Evolutionary conservation across 2,113 vertebrate species (phyloP), one percentile per base, ranked within the genome.

Genomic region (Rutilus rutilus): DNA sequence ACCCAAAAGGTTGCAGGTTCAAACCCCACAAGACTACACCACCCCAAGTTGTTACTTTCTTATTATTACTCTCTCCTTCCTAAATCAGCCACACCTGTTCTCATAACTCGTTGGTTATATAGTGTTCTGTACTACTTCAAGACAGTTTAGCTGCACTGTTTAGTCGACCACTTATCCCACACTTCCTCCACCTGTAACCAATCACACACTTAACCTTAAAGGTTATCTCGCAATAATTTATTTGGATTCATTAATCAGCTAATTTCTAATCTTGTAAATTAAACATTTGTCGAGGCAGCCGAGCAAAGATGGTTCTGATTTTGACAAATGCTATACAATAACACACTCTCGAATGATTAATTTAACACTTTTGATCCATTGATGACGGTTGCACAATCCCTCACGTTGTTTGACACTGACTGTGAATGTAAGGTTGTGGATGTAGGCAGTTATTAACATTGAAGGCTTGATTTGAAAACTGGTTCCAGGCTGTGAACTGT

Each of bases 381-480:
- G 78, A 42, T 79, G 12, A 42, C 12, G 27, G 10, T 78, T 74
- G 21, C 39, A n/a, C 17, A n/a, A 19, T n/a, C 8, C 59, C 39
- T 64, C n/a, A 27, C 9, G 6, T 80, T 64, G n/a, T 79, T 52
- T 78, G 54, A 45, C 33, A 62, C 65, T 39, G 15, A 27, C 62
- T 83, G 60, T 64, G 27, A 27, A 78, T 83, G 60, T 42, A 78
- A 73, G 39, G 69, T 17, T 45, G 65, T 45, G 30, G 65, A 74
- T 33, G 62, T 82, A 50, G 54, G 75, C 57, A 25, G 80, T 83
- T 71, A 79, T 88, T 79, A 86, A 78, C 81, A 47, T 57, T 79
- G 74, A 83, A 78, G 59, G 79, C 74, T 78, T 52, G 62, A 47
- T 82, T 83, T 81, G 73, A 82, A 85, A 85, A 85, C 60, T 71